Base-by-base conservation (phyloP, 92 coral and sea anemone genomes). In the Ricordea florida region DNA sequence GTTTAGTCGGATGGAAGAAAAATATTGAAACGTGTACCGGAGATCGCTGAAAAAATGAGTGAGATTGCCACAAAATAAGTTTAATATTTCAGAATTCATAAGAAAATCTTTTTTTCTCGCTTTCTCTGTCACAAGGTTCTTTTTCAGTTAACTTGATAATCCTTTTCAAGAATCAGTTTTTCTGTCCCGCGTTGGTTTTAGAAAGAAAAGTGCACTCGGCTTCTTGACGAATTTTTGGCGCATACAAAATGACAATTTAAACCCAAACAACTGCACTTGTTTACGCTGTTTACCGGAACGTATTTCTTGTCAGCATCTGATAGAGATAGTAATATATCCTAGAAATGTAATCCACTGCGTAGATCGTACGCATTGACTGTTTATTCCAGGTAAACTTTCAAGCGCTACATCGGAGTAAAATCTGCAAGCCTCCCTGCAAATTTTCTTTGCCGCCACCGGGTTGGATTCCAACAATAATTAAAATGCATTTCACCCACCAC, bases 261-360 rank as follows among this genome's bases (percentile, higher is more conserved):
- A 37, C 44, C 52, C 38, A 56, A 70, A 53, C 63, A 70, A 52
- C 64, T 70, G 41, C 53, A 52, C 52, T 52, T 70, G 62, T 55
- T 51, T 56, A 56, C 53, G 77, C 14, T 40, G 49, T 51, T 52
- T 53, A 37, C 43, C 40, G 65, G 28, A 70, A 53, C 22, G 8
- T 65, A 40, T 28, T 70, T 26, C 25, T 26, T 18, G 37, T 36
- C 53, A 42, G 29, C 41, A 37, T 65, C 77, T 42, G 27, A 42
- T 56, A 26, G 77, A 28, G 65, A 53, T 51, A 18, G 31, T 51
- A 50, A 69, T 69, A 45, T 69, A 37, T 6, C n/a, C n/a, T 30
- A 36, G 62, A 16, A 38, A 69, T 52, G 51, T 41, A 70, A 53
- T 70, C 63, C 38, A 10, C 34, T 28, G 65, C 29, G 13, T 51